Evolutionary conservation across 2,113 vertebrate species (phyloP), one percentile per base, ranked within the genome.

Genomic region (Oxyruncus cristatus): DNA sequence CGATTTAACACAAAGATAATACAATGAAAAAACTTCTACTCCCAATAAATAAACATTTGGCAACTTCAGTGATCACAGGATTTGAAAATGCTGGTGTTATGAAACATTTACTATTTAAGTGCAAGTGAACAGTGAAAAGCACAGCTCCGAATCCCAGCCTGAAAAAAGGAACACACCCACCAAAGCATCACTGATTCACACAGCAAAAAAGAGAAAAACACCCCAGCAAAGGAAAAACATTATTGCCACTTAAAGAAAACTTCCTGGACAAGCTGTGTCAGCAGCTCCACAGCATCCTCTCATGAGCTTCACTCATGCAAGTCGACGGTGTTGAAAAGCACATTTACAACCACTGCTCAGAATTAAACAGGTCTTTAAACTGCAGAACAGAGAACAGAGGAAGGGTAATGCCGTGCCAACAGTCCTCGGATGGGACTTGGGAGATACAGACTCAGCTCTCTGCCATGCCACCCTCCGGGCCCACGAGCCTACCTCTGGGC

Each of bases 311-410:
- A 50, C 50, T 90, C 8, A 0, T 26, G 73, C 17, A 55, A 56
- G 52, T 19, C 3, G 3, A 10, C 5, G 28, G 53, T 46, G 63
- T 0, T 8, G 6, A 79, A 73, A 33, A 88, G 46, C 41, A 62
- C 1, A 0, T 26, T 33, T 46, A 37, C 1, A 6, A 17, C 37
- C 3, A 3, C 5, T 0, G 0, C 19, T 68, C 73, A 50, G 62
- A 11, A n/a, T 44, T 53, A 56, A 76, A 39, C 23, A 73, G 46
- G 13, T 73, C 46, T 58, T 71, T 27, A 56, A 77, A 50, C 8
- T 39, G 39, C 22, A 47, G 73, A 71, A 65, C 0, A 8, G 56
- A 47, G 73, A 71, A 65, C 0, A 8, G 56, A 66, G 23, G 20
- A 73, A 95, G 52, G 42, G 74, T 12, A 44, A 53, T 11, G 46